Base-by-base conservation (phyloP, 2,888 invertebrate species). In the Palloptera scutellata region DNA sequence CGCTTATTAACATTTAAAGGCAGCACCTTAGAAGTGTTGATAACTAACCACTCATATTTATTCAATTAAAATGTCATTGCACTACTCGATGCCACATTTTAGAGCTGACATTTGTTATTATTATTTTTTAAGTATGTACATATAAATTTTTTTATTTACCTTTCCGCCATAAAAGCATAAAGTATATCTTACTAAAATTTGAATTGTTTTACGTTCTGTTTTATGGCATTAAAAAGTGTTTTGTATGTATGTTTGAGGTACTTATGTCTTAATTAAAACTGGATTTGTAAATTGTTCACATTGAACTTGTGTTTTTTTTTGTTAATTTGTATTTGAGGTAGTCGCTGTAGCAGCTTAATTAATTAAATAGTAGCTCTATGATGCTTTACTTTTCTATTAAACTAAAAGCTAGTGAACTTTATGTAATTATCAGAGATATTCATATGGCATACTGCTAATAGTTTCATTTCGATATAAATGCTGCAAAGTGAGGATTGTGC, bases 281-380 rank as follows among this genome's bases (percentile, higher is more conserved):
- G 61, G 68, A 67, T 68, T 71, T 67, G 60, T 71, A 68, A 71
- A 70, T 72, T 71, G 72, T 74, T 74, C 76, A 74, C 78, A 80
- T 77, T 79, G 80, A 79, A 79, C 79, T 80, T 79, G 79, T 75
- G 79, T 74, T 60, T 54, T n/a, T 60, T 66, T 43, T 53, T 51
- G 40, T 48, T 64, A 45, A 54, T 51, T 61, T 12, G 10, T 52
- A 20, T 62, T 59, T n/a, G n/a, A n/a, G n/a, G n/a, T n/a, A n/a
- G 54, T 63, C 70, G 68, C 52, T 69, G 72, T 72, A 69, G 68
- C 66, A 61, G 11, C 30, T 19, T 30, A 30, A 30, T 30, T 30
- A 30, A 30, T 30, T 30, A 30, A 30, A 30, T 30, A 30, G 30
- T 30, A 30, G 6, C 30, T 4, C 30, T 30, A 30, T 30, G 30